phyloP scores from a whole-genome alignment of 2,113 vertebrate genomes.

The Coreoperca whiteheadi region DNA sequence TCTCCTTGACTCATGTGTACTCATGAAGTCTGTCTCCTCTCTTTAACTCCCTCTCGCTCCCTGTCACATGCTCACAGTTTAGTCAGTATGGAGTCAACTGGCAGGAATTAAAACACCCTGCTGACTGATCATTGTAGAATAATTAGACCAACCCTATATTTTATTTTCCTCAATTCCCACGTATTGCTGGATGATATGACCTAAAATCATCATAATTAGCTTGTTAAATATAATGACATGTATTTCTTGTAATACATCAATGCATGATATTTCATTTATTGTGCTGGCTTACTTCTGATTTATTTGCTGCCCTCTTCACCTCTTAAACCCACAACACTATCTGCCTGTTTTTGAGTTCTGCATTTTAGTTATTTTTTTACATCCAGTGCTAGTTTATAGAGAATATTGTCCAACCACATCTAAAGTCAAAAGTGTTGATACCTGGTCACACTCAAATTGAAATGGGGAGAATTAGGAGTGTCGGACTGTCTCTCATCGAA shows the following conservation, averaged over 20 bases:
- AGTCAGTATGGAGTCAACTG: conserved; percentile 24
- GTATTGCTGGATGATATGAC: background rate
- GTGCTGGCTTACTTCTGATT: background rate
- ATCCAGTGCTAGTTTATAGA: background rate
- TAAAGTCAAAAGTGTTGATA: background rate
- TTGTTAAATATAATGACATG: background rate
- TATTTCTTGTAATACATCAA: background rate
- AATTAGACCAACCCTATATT: background rate
- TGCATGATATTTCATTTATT: background rate
- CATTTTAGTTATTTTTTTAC: background rate
- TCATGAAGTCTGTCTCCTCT: conserved; percentile 36
- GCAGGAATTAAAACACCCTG: conserved; percentile 7
- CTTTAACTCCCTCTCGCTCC: conserved; percentile 32
- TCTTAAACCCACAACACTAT: background rate
- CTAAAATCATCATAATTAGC: background rate
- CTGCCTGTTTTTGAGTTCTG: background rate
- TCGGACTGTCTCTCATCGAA: background rate
- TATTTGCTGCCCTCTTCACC: background rate
- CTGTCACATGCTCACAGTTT: conserved; percentile 19
- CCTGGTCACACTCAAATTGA: background rate
- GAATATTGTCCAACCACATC: background rate
- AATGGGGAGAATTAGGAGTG: background rate
- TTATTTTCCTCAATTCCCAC: background rate
- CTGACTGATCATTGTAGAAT: conserved; percentile 33
- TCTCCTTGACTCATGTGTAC: conserved; percentile 54